Evolutionary conservation across 2,888 invertebrate genomes (phyloP), one percentile per base, ranked within the genome.

Genomic region (Limnephilus auricula): DNA sequence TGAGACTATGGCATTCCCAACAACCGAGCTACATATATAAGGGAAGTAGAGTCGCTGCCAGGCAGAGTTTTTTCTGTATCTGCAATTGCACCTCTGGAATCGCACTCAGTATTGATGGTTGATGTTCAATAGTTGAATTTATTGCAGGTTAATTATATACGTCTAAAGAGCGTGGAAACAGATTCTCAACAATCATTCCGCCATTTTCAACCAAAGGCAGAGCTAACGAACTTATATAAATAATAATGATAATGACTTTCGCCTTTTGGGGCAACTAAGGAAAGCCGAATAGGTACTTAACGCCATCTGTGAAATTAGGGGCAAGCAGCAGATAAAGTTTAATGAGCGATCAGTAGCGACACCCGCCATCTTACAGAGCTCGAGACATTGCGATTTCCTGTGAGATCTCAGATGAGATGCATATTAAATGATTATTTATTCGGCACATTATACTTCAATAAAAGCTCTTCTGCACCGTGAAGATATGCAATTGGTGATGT

Each of bases 281-380:
- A 80, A 80, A 80, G 13, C 31, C 80, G 80, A 31, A 80, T 15
- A 80, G 32, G 80, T 80, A 32, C 80, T 32, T 32, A 80, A 32
- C 32, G 80, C 30, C 80, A 31, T 82, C 31, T 82, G 82, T 31
- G 31, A 34, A 82, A 82, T 34, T 82, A 82, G 82, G 82, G 82
- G 34, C 82, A 82, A 18, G 82, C 13, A 25, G 34, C 82, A 82
- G 82, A 82, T 82, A 82, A 82, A 82, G 34, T 32, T 34, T 82
- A 82, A 82, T 37, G 32, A 32, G 18, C 80, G 31, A 15, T 32
- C 31, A 82, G 32, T 82, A 65, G 65, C 65, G 25, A 65, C 65
- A 65, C 65, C 65, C 82, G 32, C 34, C 34, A n/a, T 25, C 6
- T 82, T 25, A 32, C 82, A 82, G 15, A 32, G 5, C 45, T 45